Percentiles rank a stretch among this genome's conserved stretches.
phyloP scores from a whole-genome alignment of 2,888 invertebrate species.

The Pyrrhosoma nymphula region DNA sequence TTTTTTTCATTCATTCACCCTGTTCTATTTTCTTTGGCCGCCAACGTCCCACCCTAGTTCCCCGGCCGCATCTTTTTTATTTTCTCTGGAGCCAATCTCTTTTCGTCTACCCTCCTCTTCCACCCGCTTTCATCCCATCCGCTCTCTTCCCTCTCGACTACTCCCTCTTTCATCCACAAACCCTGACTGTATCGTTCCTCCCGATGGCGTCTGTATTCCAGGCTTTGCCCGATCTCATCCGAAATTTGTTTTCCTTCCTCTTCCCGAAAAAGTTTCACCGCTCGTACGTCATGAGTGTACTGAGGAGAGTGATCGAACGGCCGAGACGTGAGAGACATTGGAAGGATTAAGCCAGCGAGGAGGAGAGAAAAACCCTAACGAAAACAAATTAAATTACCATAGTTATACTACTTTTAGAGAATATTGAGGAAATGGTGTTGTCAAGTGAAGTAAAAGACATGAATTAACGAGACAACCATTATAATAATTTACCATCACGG shows the following conservation, averaged over 20 bases:
- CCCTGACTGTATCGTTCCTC: background rate
- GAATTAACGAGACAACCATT: background rate
- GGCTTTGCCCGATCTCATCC: background rate
- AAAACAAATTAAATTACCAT: background rate
- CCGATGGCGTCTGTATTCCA: background rate
- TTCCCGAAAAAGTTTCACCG: background rate
- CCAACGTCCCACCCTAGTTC: background rate
- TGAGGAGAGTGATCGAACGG: background rate
- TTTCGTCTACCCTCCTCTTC: background rate
- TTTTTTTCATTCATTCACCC: slow-evolving; percentile 15
- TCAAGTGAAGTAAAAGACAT: background rate
- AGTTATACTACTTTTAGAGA: background rate
- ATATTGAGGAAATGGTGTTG: background rate
- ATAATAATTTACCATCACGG: too few species aligned
- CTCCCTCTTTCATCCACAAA: background rate
- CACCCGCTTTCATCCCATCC: background rate
- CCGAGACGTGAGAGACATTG: background rate
- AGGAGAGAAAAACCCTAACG: background rate
- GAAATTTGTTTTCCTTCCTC: slow-evolving; percentile 31
- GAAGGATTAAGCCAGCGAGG: background rate
- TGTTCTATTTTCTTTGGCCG: slow-evolving; percentile 28
- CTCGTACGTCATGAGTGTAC: background rate
- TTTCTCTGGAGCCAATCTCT: background rate
- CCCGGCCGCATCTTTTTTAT: background rate
- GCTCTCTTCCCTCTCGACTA: background rate